Base-by-base conservation (phyloP, 2,888 invertebrate species). In the Xylocampa areola region DNA sequence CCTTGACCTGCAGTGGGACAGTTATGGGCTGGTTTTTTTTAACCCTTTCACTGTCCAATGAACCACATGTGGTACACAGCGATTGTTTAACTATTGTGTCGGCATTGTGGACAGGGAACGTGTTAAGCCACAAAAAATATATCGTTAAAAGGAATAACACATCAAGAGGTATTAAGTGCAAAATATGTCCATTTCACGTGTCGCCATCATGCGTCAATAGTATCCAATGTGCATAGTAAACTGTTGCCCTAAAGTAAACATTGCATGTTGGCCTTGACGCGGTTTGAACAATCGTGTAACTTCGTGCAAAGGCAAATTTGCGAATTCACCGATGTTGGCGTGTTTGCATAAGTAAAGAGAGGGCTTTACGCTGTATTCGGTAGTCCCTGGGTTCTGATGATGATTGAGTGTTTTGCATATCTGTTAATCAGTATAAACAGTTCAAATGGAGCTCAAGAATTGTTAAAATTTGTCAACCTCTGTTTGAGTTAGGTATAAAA, bases 291-390 rank as follows among this genome's bases (percentile, higher is more conserved):
- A 68, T 49, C 51, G 19, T 62, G 55, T 62, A 48, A 55, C 47
- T 52, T 43, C 36, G 40, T 43, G 43, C 39, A 33, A 55, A 59
- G 45, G 36, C 39, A 66, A 62, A 59, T 59, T 55, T 58, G 53
- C 45, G 47, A 35, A 65, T 40, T 41, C 16, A 37, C 48, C 30
- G 14, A 45, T 47, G 62, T 54, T 54, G 54, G 61, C 62, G n/a
- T 49, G 54, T 67, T 67, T 40, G 43, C 33, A 32, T 44, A 27
- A 27, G 60, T 48, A 35, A 35, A 45, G 43, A 29, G 40, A 16
- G 21, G 52, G 25, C 11, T 27, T 32, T 19, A 29, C 7, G 32
- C 29, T 32, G 35, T 21, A 21, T 13, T 19, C 10, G 14, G 19
- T 30, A 16, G 7, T 4, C 32, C 1, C 27, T 23, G 10, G 11